Evolutionary conservation across 1,140 invertebrate genomes (phyloP), one percentile per base, ranked within the genome.

Genomic region (Aphidius ervi): DNA sequence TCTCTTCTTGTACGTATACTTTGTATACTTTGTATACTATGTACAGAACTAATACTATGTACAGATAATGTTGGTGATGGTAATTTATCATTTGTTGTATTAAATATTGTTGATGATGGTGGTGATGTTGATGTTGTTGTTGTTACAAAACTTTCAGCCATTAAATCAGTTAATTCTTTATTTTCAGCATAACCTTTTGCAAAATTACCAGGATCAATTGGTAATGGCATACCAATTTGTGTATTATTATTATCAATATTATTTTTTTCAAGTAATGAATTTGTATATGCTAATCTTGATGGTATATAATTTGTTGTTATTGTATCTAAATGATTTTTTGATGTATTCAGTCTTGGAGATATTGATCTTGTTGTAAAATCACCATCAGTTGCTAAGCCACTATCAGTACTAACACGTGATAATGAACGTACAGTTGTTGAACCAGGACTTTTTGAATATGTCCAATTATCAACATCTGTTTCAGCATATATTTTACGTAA

Each of bases 401-500:
- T 77, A 61, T 79, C 78, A 10, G 77, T 79, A 62, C 76, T 79
- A 10, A 79, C 76, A 66, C 76, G 72, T 10, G 77, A 78, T 65
- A 76, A 70, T 9, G 78, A 79, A 66, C 76, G 67, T 49, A 75
- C 78, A 1, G 74, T 78, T 31, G 23, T 31, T 0, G 77, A 79
- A 31, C 75, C 70, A 45, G 75, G 78, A 75, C 83, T 85, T 69
- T 84, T 85, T 39, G 85, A 85, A 60, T 87, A 87, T n/a, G 81
- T 86, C 88, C 88, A 91, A 69, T 85, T 87, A 63, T 90, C 87
- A 49, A 83, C 70, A 46, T 84, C 85, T 6, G 84, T 84, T 58
- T 86, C 84, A 2, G 83, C 79, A 63, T 88, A 88, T 52, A 89
- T 83, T 69, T 85, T 85, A 68, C 86, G 82, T 57, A 90, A 70